Base-by-base conservation (phyloP, 1,140 invertebrate genomes). In the Cyclina sinensis region DNA sequence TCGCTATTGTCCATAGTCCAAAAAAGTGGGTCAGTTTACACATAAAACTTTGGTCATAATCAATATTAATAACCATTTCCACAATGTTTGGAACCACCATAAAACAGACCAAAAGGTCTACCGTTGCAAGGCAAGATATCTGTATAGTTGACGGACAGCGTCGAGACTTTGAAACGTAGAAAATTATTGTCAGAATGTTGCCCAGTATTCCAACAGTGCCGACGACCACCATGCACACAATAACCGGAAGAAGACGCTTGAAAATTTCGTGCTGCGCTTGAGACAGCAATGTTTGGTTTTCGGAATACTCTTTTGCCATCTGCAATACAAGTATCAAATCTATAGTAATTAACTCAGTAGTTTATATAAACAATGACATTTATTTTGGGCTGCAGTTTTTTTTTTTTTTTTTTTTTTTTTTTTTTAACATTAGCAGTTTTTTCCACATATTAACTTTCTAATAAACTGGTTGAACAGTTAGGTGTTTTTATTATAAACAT, bases 11-110 rank as follows among this genome's bases (percentile, higher is more conserved):
- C 59, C 30, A 65, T 11, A 65, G 11, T 37, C 80, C 80, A 14
- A 57, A 7, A 27, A 62, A 82, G 46, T 82, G 57, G 7, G 54
- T 35, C 39, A 68, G 16, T 21, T 82, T 82, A 59, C 80, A 82
- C 3, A 46, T 12, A 4, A 65, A n/a, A 0, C 0, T 7, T 43
- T 39, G 2, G 2, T 12, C 65, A 46, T 82, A 12, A 0, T 14
- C 11, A 27, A 82, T 35, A 54, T 82, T 82, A 21, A 24, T 3
- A 24, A 43, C 21, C 21, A 24, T 62, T 65, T 68, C 80, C 27
- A 57, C 0, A 32, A 82, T 39, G n/a, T 21, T 39, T 74, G 59
- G 76, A 21, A 73, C 27, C 2, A 57, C 30, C 18, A 74, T n/a
- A 11, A 51, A 1, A 46, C 65, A 81, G 5, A 68, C 54, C 7